A percentile compares a stretch with the other conserved stretches of the same genome.
Conservation (phyloP, 2,797 vertebrate species). For the Coregonus ussuriensis region DNA sequence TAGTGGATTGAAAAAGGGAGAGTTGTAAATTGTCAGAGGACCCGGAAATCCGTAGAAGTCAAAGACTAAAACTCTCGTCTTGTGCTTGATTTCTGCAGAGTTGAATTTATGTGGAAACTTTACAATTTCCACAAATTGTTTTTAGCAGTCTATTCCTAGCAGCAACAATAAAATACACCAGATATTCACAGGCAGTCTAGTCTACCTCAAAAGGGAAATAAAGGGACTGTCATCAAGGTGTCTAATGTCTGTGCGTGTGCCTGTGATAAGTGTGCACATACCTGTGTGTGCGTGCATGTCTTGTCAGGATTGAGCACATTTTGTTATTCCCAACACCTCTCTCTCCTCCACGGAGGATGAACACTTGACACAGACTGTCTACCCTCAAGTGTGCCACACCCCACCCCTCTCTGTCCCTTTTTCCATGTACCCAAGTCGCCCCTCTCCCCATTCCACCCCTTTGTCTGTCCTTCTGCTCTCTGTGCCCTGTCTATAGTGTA, state of each 20-base stretch:
- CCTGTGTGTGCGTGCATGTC: background rate
- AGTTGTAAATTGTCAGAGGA: slow-evolving; percentile 31
- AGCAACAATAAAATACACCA: slow-evolving; percentile 37
- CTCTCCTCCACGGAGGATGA: slow-evolving; percentile 51
- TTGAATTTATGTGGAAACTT: slow-evolving; percentile 37
- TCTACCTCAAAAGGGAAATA: slow-evolving; percentile 43
- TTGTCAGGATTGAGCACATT: slow-evolving; percentile 16
- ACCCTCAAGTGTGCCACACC: slow-evolving; percentile 37
- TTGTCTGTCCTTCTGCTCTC: too few relatives aligned
- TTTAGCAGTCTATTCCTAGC: background rate
- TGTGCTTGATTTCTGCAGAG: slow-evolving; percentile 39
- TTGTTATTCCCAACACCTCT: slow-evolving; percentile 21
- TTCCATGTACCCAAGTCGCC: background rate
- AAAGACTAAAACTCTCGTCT: slow-evolving; percentile 39
- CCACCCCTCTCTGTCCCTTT: slow-evolving; percentile 8
- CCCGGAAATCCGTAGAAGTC: slow-evolving; percentile 23
- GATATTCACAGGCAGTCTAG: slow-evolving; percentile 41
- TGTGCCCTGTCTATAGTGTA: too few relatives aligned
- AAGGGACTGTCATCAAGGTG: slow-evolving; percentile 58
- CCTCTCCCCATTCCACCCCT: background rate
- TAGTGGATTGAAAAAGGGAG: slow-evolving; percentile 11
- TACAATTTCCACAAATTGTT: slow-evolving; percentile 36
- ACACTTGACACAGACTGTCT: slow-evolving; percentile 62
- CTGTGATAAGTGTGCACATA: background rate
- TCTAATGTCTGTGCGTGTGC: slow-evolving; percentile 43